Conservation (phyloP, 2,113 vertebrate species). For the Pongo pygmaeus region DNA sequence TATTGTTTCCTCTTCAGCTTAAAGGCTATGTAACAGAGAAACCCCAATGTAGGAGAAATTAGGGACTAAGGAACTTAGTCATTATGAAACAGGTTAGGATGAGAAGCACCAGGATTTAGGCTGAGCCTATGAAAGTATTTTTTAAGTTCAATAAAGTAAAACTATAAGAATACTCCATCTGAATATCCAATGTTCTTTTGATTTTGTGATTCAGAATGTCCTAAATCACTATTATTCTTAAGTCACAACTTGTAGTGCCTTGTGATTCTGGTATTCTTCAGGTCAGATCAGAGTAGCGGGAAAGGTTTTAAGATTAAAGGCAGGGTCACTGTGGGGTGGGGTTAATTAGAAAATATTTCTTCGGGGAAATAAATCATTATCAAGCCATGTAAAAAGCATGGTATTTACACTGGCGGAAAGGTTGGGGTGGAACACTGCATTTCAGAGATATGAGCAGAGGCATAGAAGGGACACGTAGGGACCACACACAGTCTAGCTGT, state of each 20-base stretch:
- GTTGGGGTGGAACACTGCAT: background rate
- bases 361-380: background rate
- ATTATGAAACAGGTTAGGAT: background rate
- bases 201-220: background rate
- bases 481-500: background rate
- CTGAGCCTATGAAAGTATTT: background rate
- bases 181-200: background rate
- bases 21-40: background rate
- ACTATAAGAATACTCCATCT: background rate
- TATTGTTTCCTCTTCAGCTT: background rate
- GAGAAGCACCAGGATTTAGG: background rate
- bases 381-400: background rate
- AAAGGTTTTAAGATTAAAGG: background rate
- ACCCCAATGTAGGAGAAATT: background rate
- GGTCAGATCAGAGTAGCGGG: background rate
- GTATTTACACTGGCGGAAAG: background rate
- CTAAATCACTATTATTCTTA: background rate
- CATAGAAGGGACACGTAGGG: background rate
- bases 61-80: background rate
- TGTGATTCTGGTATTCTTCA: background rate
- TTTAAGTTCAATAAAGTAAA: conserved; percentile 23
- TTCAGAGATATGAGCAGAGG: background rate
- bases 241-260: background rate
- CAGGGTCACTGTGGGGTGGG: background rate
- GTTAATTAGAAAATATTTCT: conserved; percentile 34